phyloP scores from a whole-genome alignment of 2,888 invertebrate genomes.

The Ephialtes manifestator region DNA sequence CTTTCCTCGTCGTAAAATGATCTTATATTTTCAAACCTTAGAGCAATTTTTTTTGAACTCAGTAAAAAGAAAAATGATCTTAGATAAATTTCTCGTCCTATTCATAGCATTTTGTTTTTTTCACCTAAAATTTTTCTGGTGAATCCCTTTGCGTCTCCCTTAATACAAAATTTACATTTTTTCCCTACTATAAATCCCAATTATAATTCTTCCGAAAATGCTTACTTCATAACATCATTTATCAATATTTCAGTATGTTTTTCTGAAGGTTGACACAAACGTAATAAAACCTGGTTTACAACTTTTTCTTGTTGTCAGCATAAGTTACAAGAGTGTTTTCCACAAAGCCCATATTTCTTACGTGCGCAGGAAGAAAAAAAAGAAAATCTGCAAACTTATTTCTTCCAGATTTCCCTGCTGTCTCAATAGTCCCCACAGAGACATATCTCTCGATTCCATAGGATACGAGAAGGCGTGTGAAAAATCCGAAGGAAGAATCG shows the following conservation, averaged over 20 bases:
- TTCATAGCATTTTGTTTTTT: neutral
- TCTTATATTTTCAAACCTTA: neutral
- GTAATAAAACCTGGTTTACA: neutral
- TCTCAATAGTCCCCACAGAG: neutral
- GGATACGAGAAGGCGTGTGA: neutral
- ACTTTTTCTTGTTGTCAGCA: neutral
- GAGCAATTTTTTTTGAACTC: neutral
- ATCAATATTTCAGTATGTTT: too few relatives aligned
- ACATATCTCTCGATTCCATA: constrained; percentile 30
- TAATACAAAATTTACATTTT: too few relatives aligned
- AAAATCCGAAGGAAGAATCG: constrained; percentile 43
- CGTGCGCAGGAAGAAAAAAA: neutral
- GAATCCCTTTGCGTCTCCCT: too few relatives aligned
- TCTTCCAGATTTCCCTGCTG: neutral
- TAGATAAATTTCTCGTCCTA: neutral
- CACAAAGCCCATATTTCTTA: neutral
- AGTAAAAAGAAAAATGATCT: neutral
- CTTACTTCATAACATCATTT: too few relatives aligned
- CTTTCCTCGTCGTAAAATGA: neutral
- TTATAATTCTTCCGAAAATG: too few relatives aligned
- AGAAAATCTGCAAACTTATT: neutral
- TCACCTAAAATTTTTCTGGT: neutral
- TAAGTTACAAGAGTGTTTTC: neutral
- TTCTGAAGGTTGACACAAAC: neutral
- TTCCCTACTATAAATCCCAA: too few relatives aligned